Evolutionary conservation across 2,888 invertebrate genomes (phyloP).

Genomic region (Neoascia interrupta): DNA sequence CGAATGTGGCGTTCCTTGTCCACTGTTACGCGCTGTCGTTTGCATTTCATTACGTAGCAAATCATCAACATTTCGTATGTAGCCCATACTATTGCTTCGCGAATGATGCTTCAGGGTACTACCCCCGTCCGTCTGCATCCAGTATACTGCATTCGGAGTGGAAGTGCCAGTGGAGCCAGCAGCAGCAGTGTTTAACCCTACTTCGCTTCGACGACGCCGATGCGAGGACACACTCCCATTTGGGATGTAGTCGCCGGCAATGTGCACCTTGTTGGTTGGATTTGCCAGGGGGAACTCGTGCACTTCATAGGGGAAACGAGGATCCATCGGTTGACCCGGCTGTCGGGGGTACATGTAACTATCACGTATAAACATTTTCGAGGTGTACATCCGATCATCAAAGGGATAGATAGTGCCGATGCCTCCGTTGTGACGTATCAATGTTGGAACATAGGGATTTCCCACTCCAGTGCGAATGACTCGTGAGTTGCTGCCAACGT

Average conservation of each 20-base stretch:
- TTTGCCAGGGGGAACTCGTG: constrained; percentile 77
- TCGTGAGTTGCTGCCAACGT: constrained; percentile 23
- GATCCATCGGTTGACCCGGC: constrained; percentile 77
- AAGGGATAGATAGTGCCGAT: constrained; percentile 77
- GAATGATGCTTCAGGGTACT: constrained; percentile 68
- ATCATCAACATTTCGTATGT: constrained; percentile 78
- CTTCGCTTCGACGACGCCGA: constrained; percentile 50
- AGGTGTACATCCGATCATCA: constrained; percentile 77
- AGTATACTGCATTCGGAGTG: constrained; percentile 77
- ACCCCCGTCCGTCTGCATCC: constrained; percentile 76
- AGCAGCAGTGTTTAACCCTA: constrained; percentile 26
- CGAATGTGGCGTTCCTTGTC: constrained; percentile 73
- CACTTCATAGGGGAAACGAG: constrained; percentile 77
- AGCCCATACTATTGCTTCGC: constrained; percentile 77
- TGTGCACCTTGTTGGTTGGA: constrained; percentile 78
- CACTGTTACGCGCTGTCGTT: constrained; percentile 72
- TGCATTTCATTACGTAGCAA: constrained; percentile 71
- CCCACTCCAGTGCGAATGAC: constrained; percentile 45
- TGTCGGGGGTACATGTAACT: constrained; percentile 78
- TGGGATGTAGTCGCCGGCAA: constrained; percentile 77
- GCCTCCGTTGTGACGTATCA: constrained; percentile 76
- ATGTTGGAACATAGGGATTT: constrained; percentile 73
- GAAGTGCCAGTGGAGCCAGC: constrained; percentile 61
- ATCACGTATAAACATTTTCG: constrained; percentile 78
- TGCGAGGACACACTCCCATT: constrained; percentile 71